Evolutionary conservation across 2,797 vertebrate species (phyloP), one percentile per base, ranked within the genome.

Genomic region (Acestrorhynchus altus): DNA sequence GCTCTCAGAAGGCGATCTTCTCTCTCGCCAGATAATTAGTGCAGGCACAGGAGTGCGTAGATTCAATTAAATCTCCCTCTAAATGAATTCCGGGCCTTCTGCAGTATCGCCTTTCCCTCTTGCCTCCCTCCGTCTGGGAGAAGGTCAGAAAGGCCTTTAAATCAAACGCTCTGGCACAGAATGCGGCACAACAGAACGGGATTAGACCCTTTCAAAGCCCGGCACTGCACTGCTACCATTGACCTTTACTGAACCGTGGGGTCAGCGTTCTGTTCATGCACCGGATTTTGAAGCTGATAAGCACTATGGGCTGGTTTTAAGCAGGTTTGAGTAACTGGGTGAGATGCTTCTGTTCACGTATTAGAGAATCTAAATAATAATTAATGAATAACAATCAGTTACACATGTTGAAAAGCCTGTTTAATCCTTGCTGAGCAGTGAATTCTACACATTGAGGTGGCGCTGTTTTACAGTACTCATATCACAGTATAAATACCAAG

Each of bases 21-120:
- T 75, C 66, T 65, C 68, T 84, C 75, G 74, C 81, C 72, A 73
- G 59, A 83, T 87, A 83, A 80, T 86, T 86, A 79, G 76, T 79
- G 47, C 59, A 83, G 72, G 78, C 84, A 83, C 89, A 86, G 84
- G 61, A 83, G 83, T 87, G 72, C 80, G 81, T 87, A 86, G 74
- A 78, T 78, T 87, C 78, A 88, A 86, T 87, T 79, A 89, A 84
- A 68, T 65, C 77, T 60, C 13, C 64, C 52, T 86, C 77, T 72
- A 80, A 86, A 83, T 86, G 66, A 89, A 87, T 87, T 75, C 68
- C 72, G 79, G 70, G 70, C 77, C 78, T 78, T 87, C 81, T 86
- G 79, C 81, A 73, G 44, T 61, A 4, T 78, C 66, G 49, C 78
- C 61, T 77, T 69, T 85, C 81, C 76, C 80, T 83, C 6, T 40